phyloP scores from a whole-genome alignment of 1,140 invertebrate species.

The Phymastichus coffea region DNA sequence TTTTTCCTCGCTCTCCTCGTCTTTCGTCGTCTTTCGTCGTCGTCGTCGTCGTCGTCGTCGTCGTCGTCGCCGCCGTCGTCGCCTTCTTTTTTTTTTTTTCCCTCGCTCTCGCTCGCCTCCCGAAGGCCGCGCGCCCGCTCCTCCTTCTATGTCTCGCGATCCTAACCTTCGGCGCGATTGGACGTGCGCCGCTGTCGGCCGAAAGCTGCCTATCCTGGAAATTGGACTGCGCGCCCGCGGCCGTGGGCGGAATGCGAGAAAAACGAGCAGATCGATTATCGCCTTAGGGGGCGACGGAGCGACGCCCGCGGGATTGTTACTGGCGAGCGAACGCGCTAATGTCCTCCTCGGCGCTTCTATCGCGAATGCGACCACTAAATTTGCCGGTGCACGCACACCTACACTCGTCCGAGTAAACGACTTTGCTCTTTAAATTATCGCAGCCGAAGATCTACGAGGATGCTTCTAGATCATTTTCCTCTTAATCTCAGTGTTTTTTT shows the following conservation, averaged over 20 bases:
- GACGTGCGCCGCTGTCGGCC: neutral
- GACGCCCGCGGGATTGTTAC: neutral
- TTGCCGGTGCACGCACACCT: too few relatives aligned
- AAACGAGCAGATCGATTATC: neutral
- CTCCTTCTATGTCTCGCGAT: neutral
- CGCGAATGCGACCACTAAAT: too few relatives aligned
- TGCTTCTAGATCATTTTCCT: too few relatives aligned
- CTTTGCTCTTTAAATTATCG: too few relatives aligned
- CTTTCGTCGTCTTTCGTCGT: too few relatives aligned
- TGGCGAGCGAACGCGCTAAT: conserved; percentile 3
- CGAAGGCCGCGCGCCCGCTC: neutral
- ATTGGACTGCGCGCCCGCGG: neutral
- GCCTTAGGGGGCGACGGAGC: neutral
- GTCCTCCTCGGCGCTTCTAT: conserved; percentile 2
- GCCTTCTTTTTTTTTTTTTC: neutral
- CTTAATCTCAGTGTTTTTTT: too few relatives aligned
- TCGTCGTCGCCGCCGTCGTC: too few relatives aligned
- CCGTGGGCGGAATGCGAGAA: neutral
- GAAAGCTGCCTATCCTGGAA: conserved; percentile 1
- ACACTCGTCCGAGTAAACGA: too few relatives aligned
- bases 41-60: too few relatives aligned
- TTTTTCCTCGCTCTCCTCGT: neutral
- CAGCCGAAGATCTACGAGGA: too few relatives aligned
- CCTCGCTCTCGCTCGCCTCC: neutral
- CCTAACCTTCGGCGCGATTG: neutral